These are phyloP conservation scores for Ammodytes marinus DNA, from an alignment of 2,113 vertebrate genomes.

Conservation along the genomic window DNA sequence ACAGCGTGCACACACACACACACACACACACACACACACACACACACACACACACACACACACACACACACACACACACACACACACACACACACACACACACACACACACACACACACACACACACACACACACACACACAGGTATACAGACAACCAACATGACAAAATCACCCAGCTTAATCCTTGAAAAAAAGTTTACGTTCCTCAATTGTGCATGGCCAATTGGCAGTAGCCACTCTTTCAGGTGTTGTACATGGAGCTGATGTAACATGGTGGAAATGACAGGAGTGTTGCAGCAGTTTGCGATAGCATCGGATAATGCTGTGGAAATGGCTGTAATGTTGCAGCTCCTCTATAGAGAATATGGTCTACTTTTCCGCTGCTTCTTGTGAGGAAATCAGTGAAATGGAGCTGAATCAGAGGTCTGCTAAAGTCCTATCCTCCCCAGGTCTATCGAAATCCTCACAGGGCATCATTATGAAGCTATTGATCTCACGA, in stretches of 20 bases:
- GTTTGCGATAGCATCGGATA: conserved; percentile 57
- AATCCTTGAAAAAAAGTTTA: conserved; percentile 50
- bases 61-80: conserved; percentile 7
- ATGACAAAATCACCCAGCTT: conserved; percentile 31
- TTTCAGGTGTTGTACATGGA: conserved; percentile 48
- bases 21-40: conserved; percentile 17
- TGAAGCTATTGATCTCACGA: conserved; percentile 68
- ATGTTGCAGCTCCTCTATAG: conserved; percentile 41
- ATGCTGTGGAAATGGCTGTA: conserved; percentile 50
- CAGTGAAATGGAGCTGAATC: conserved; percentile 31
- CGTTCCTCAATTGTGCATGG: conserved; percentile 65
- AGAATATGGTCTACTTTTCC: conserved; percentile 19
- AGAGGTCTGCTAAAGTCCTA: conserved; percentile 47
- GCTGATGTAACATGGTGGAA: conserved; percentile 72
- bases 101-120: conserved; percentile 16
- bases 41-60: conserved; percentile 21
- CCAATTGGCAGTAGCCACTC: conserved; percentile 51
- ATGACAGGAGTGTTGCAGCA: conserved; percentile 59
- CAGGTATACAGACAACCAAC: conserved; percentile 10
- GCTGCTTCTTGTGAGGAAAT: conserved; percentile 2
- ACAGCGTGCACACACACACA: conserved; percentile 14
- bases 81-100: conserved; percentile 19
- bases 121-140: conserved; percentile 23
- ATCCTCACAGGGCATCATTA: conserved; percentile 70
- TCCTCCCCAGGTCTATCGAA: conserved; percentile 49